Evolutionary conservation across 2,797 vertebrate species (phyloP), one percentile per base, ranked within the genome.

Genomic region (Sebastes taczanowskii): DNA sequence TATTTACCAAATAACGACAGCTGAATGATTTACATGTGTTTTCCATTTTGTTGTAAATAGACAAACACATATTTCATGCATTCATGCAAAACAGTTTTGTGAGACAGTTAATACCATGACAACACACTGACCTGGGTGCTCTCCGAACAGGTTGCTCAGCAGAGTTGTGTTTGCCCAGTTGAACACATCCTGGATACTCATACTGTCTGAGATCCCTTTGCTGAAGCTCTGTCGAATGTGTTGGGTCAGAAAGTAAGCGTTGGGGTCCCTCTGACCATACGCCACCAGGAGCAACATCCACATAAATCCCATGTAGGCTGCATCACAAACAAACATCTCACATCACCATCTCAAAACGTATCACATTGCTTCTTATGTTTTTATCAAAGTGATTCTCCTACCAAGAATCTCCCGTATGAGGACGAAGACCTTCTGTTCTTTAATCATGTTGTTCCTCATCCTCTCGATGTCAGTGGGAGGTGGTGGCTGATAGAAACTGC

Each of bases 221-320:
- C 94, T 96, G 93, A 99, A 99, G 90, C 97, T 98, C 83, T 94
- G 94, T 38, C 95, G 93, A 16, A 99, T 97, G 81, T 99, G 98
- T 49, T 96, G 96, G 70, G 96, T 97, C 82, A 99, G 94, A 84
- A 97, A 97, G 85, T 96, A 99, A 75, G 97, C 96, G 1, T 96
- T 98, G 55, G 97, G 97, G 81, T 99, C 97, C 86, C 97, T 96
- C 87, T 99, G 98, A 38, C 98, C 97, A 0, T 99, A 99, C 18
- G 97, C 97, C 78, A 98, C 97, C 77, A 99, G 88, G 71, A 99
- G 95, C 71, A 99, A 89, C 97, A 98, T 97, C 98, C 98, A 99
- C 91, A 99, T 95, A 91, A 98, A 99, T 18, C 97, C 98, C 53
- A 96, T 38, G 38, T 99, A 97, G 2, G 94, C 98, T 99, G 93